Base-by-base conservation (phyloP, 2,888 invertebrate genomes). In the Osedax fenrisi region DNA sequence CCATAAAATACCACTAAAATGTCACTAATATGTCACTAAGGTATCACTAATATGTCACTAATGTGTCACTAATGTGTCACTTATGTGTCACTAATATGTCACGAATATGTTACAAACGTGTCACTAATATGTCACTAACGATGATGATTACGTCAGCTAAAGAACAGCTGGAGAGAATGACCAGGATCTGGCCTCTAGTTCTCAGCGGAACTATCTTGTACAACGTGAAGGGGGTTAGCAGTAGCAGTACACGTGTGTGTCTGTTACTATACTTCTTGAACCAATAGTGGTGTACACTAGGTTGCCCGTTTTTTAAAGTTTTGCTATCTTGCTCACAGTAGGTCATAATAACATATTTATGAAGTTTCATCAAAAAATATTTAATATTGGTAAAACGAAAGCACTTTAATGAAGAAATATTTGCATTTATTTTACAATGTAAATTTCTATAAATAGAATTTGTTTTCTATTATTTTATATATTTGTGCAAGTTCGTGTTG, bases 161-260 rank as follows among this genome's bases (percentile, higher is more conserved):
- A 72, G 78, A 77, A 17, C 87, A 90, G 66, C 83, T 95, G 10
- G 89, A 89, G 78, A 86, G 92, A 26, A 89, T 91, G 80, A 91
- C 94, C 0, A 89, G 90, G 74, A 93, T 92, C 84, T 88, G 87
- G 87, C 87, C 87, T 0, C 80, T 94, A 78, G 92, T 92, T 0
- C 90, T 94, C 77, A 91, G 91, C 24, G 90, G 91, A 2, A 93
- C 93, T 0, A 88, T 93, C 27, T 89, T 94, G 82, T 94, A 91
- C 77, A 83, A 83, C 78, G 81, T 84, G 81, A 78, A 78, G 0
- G 78, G 81, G 2, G 83, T 83, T 77, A 80, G 82, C 80, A n/a
- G 10, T n/a, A n/a, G n/a, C n/a, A n/a, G n/a, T n/a, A n/a, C n/a
- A n/a, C n/a, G n/a, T n/a, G n/a, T n/a, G n/a, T n/a, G n/a, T n/a